Conservation (phyloP, 2,113 vertebrate species). For the Corapipo altera region DNA sequence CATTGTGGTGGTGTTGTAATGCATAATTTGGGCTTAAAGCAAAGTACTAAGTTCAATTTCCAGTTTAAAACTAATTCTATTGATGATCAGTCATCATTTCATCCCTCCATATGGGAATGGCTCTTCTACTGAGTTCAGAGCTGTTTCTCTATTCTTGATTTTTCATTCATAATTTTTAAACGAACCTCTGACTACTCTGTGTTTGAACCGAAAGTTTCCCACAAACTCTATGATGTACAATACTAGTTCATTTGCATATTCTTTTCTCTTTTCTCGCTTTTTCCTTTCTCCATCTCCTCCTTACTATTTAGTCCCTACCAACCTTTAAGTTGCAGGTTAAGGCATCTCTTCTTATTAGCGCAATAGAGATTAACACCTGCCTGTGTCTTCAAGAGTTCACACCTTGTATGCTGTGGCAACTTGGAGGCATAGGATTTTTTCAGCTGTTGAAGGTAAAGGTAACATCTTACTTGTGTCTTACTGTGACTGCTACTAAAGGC, state of each 20-base stretch:
- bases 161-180: neutral
- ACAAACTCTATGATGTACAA: neutral
- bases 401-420: neutral
- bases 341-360: neutral
- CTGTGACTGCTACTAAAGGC: neutral
- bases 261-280: neutral
- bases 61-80: neutral
- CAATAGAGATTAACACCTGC: neutral
- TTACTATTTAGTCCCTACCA: neutral
- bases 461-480: neutral
- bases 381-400: neutral
- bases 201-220: neutral
- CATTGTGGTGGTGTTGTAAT: neutral
- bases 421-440: neutral
- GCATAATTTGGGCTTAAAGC: neutral
- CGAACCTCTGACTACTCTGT: neutral
- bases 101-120: rapidly evolving
- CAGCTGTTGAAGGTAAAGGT: neutral
- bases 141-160: neutral
- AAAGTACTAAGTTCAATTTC: neutral
- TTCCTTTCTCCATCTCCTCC: neutral
- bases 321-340: neutral
- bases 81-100: neutral
- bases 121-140: neutral
- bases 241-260: neutral